Evolutionary conservation across 2,113 vertebrate species (phyloP).

Genomic region (Phrynocephalus versicolor): DNA sequence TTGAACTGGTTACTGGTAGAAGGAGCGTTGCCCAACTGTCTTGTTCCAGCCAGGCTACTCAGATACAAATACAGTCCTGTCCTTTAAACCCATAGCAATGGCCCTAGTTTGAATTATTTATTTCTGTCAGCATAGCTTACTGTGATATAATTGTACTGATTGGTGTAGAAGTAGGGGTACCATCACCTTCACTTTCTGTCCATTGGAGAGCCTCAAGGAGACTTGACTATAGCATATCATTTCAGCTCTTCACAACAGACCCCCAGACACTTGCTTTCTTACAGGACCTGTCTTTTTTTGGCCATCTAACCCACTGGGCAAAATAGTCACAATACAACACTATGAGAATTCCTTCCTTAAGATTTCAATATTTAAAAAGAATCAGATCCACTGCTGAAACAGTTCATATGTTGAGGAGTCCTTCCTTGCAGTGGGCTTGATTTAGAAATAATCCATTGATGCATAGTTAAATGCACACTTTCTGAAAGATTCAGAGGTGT

Average conservation of each 20-base stretch:
- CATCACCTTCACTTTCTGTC: neutral
- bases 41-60: neutral
- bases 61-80: neutral
- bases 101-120: neutral
- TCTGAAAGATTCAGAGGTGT: neutral
- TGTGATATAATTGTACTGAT: too few relatives aligned
- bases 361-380: slow-evolving; percentile 13
- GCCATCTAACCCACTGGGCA: neutral
- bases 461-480: neutral
- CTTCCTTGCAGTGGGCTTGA: slow-evolving; percentile 14
- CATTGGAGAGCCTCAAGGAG: too few relatives aligned
- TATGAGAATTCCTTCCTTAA: neutral
- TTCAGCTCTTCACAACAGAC: too few relatives aligned
- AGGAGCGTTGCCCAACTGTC: neutral
- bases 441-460: slow-evolving; percentile 20
- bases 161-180: neutral
- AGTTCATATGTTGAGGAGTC: neutral
- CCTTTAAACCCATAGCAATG: neutral
- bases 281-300: too few relatives aligned
- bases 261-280: too few relatives aligned
- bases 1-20: neutral
- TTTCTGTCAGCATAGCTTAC: too few relatives aligned
- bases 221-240: too few relatives aligned
- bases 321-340: neutral
- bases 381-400: slow-evolving; percentile 23